phyloP scores from a whole-genome alignment of 2,888 invertebrate genomes.

The Creontiades dilutus region DNA sequence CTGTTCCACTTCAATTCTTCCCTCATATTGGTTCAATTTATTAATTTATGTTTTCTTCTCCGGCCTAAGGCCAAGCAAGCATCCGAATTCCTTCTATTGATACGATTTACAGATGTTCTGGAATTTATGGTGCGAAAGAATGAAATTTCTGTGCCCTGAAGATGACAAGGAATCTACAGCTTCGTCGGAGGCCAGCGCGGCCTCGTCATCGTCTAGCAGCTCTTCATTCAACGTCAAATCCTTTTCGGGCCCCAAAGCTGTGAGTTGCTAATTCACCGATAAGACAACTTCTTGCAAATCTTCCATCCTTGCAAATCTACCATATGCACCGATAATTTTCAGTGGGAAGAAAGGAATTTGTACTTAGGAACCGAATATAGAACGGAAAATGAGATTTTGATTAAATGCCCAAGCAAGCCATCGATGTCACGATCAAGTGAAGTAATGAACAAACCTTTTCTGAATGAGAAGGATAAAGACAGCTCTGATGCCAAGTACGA shows the following conservation, averaged over 20 bases:
- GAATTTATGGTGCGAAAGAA: conserved; percentile 82
- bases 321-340: conserved; percentile 54
- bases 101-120: conserved; percentile 80
- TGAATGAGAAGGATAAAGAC: background rate
- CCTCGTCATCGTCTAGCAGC: conserved; percentile 6
- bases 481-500: background rate
- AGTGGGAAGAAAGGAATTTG: conserved; percentile 82
- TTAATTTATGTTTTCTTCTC: no score
- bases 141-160: conserved; percentile 79
- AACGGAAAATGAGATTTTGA: background rate
- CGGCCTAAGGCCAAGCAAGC: no score
- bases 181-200: background rate
- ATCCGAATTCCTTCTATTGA: no score
- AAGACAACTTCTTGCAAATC: no score
- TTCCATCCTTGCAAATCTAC: no score
- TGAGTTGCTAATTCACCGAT: background rate
- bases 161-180: conserved; percentile 67
- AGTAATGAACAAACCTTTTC: background rate
- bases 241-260: conserved; percentile 4
- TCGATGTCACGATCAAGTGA: background rate
- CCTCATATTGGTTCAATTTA: no score
- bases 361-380: conserved; percentile 80
- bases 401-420: conserved; percentile 20
- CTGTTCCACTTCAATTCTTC: no score
- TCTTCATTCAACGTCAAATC: background rate